phyloP scores from a whole-genome alignment of 2,113 vertebrate species.

The Heterotis niloticus region DNA sequence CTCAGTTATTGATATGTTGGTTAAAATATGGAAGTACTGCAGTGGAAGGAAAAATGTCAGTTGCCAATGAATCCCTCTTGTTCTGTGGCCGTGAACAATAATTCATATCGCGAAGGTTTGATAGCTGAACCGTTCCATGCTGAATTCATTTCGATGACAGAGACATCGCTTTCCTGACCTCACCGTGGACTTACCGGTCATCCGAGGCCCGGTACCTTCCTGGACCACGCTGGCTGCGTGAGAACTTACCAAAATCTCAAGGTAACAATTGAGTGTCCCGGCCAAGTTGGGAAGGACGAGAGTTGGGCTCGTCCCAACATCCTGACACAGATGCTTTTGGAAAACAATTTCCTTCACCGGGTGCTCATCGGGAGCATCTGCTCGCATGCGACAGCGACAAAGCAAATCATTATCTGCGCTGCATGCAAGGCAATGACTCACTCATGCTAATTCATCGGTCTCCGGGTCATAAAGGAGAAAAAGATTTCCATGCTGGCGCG shows the following conservation, averaged over 20 bases:
- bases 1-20: no score
- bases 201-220: background rate
- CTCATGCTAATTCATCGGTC: conserved; percentile 22
- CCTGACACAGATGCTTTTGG: background rate
- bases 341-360: conserved; percentile 19
- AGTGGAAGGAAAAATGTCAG: no score
- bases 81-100: no score
- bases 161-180: background rate
- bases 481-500: conserved; percentile 13
- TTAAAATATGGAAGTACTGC: no score
- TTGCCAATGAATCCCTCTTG: no score
- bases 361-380: conserved; percentile 19
- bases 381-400: conserved; percentile 17
- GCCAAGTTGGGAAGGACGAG: background rate
- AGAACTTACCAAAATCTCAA: background rate
- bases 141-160: background rate
- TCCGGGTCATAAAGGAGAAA: conserved; percentile 18
- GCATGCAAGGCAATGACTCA: conserved; percentile 22
- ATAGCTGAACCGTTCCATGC: no score
- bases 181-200: conserved; percentile 5
- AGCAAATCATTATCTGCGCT: conserved; percentile 21
- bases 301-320: conserved; percentile 5
- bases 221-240: background rate
- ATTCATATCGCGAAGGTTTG: no score
- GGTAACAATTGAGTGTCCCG: background rate